Evolutionary conservation across 2,797 vertebrate genomes (phyloP).

Genomic region (Hephaestus fuliginosus): DNA sequence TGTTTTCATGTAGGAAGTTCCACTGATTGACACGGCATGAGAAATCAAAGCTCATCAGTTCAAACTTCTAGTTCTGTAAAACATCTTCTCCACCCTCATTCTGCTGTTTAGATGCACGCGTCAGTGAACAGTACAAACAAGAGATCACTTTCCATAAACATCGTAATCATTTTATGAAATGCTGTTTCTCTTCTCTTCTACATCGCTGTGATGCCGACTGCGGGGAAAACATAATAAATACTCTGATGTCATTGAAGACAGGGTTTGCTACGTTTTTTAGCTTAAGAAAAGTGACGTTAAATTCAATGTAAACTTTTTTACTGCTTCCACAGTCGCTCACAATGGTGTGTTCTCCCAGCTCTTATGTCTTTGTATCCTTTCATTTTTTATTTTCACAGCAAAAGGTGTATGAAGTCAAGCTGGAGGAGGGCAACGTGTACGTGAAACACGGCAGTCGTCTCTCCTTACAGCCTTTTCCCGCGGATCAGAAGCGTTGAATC

Average conservation of each 20-base stretch:
- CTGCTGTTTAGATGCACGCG: slow-evolving; percentile 35
- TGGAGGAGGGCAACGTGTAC: slow-evolving; percentile 80
- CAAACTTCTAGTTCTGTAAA: slow-evolving; percentile 30
- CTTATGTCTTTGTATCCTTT: slow-evolving; percentile 40
- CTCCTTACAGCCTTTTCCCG: slow-evolving; percentile 77
- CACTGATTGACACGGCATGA: slow-evolving; percentile 23
- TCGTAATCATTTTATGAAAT: slow-evolving; percentile 22
- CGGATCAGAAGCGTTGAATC: slow-evolving; percentile 65
- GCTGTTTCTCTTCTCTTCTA: background rate
- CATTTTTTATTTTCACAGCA: slow-evolving; percentile 72
- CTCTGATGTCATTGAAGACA: background rate
- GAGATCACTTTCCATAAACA: slow-evolving; percentile 44
- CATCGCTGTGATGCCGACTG: background rate
- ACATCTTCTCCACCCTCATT: background rate
- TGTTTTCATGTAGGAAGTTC: background rate
- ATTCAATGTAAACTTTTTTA: background rate
- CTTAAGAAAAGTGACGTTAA: background rate
- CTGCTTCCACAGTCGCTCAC: background rate
- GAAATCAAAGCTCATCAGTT: slow-evolving; percentile 32
- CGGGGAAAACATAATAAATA: background rate
- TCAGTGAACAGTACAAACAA: slow-evolving; percentile 37
- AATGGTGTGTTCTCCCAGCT: slow-evolving; percentile 13
- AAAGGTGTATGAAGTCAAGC: slow-evolving; percentile 85
- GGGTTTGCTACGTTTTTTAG: background rate
- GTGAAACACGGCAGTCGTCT: slow-evolving; percentile 80